Percentiles rank a stretch among this genome's conserved stretches.
These are phyloP conservation scores for Gallinago solitaria DNA, from an alignment of 2,797 vertebrate genomes.

Conservation along the genomic window DNA sequence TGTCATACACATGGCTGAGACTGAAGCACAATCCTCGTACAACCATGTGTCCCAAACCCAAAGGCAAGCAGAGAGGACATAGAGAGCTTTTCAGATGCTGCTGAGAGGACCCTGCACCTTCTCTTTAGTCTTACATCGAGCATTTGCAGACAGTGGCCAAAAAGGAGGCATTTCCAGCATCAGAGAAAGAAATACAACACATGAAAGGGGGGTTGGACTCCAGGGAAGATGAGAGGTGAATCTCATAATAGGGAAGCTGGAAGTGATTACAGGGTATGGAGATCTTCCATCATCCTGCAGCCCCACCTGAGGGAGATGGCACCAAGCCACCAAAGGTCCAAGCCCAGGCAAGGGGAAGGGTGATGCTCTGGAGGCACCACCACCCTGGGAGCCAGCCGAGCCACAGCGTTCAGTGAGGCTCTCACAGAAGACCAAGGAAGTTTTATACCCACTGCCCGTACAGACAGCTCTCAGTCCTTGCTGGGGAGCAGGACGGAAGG, in stretches of 20 bases:
- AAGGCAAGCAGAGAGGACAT: not conserved
- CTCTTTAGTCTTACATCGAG: too few relatives aligned
- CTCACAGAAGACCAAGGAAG: accelerated
- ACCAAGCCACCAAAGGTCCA: not conserved
- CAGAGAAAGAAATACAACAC: accelerated
- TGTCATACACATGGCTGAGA: accelerated
- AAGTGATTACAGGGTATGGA: not conserved
- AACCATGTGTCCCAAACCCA: not conserved
- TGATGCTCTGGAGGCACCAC: not conserved
- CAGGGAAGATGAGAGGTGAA: not conserved
- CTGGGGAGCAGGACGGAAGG: not conserved
- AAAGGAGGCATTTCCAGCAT: not conserved
- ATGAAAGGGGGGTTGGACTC: not conserved
- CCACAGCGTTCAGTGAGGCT: accelerated
- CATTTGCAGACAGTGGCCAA: too few relatives aligned
- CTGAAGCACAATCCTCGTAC: not conserved
- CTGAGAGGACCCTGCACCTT: not conserved
- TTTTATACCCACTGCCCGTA: accelerated
- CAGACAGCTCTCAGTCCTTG: too few relatives aligned
- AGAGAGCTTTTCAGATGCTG: not conserved
- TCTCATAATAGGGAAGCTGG: not conserved
- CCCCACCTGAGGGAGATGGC: not conserved
- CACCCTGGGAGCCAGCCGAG: accelerated
- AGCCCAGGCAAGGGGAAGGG: too few relatives aligned
- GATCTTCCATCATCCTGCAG: accelerated